These are phyloP conservation scores for Eupithecia tripunctaria DNA, from an alignment of 2,888 invertebrate species.

Conservation along the genomic window DNA sequence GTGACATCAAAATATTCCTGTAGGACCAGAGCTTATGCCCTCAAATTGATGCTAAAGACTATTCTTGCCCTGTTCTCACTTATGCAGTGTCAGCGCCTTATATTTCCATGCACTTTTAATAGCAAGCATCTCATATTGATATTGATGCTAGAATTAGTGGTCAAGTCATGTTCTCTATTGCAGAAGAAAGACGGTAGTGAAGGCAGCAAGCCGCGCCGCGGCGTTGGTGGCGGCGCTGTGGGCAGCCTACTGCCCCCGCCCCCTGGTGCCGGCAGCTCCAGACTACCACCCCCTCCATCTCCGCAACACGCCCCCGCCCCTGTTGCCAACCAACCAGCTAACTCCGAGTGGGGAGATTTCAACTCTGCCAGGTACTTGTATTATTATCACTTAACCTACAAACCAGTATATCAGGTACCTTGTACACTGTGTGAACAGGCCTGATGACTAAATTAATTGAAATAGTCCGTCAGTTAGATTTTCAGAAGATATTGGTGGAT, in stretches of 20 bases:
- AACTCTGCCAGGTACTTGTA: constrained; percentile 89
- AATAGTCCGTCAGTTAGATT: too few relatives aligned
- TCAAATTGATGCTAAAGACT: too few relatives aligned
- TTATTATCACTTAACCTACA: constrained; percentile 42
- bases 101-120: neutral
- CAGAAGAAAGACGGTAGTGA: constrained; percentile 96
- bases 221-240: constrained; percentile 76
- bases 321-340: constrained; percentile 68
- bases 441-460: too few relatives aligned
- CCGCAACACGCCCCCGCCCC: constrained; percentile 88
- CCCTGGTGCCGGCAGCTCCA: constrained; percentile 86
- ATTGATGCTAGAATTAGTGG: neutral
- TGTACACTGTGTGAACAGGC: too few relatives aligned
- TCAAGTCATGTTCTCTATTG: constrained; percentile 18
- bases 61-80: too few relatives aligned
- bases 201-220: constrained; percentile 86
- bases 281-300: constrained; percentile 91
- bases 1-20: too few relatives aligned
- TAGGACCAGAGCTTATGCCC: too few relatives aligned
- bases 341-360: constrained; percentile 92
- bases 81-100: too few relatives aligned
- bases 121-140: neutral
- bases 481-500: too few relatives aligned
- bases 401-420: neutral
- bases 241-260: constrained; percentile 92